Base-by-base conservation (phyloP, 2,797 vertebrate genomes). In the Morelia viridis region DNA sequence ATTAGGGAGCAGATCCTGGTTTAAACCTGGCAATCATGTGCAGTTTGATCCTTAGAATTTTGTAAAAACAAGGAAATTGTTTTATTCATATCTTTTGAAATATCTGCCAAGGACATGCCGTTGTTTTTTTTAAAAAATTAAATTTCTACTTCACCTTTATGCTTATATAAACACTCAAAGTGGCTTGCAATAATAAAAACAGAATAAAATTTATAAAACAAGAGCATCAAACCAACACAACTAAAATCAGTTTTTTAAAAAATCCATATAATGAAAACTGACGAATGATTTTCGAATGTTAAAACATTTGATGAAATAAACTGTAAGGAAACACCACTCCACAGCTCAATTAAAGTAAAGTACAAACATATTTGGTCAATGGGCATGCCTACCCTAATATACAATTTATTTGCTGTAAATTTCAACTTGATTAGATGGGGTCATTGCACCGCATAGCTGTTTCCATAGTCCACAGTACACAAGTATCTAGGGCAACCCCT, bases 71-170 rank as follows among this genome's bases (percentile, higher is more conserved):
- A 94, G 76, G 89, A 91, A 62, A 56, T 24, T 88, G 68, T 89
- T 95, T 91, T 92, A 87, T 93, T 93, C 80, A 90, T 96, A 95
- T 94, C 60, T 76, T 90, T 91, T 89, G 53, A 91, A 95, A 96
- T 95, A 58, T 92, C 60, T 96, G 94, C 90, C 92, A 95, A 80
- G 85, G 93, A 92, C 93, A 57, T 94, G 91, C 58, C 91, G 80
- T 26, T 31, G n/a, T n/a, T n/a, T 91, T 90, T 88, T 10, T 12
- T 0, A 64, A 64, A n/a, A 64, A 28, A 4, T 65, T 65, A 65
- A 65, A 65, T 65, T 5, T n/a, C 26, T 65, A 28, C 11, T 65
- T 65, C 28, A n/a, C 28, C 62, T 65, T 65, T 65, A 61, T 24
- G 60, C 22, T 24, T 61, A 24, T 24, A 61, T 24, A 22, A 24